Percentiles rank a stretch among this genome's conserved stretches.
Evolutionary conservation across 1,140 invertebrate genomes (phyloP).

Genomic region (Drosophila prosaltans): DNA sequence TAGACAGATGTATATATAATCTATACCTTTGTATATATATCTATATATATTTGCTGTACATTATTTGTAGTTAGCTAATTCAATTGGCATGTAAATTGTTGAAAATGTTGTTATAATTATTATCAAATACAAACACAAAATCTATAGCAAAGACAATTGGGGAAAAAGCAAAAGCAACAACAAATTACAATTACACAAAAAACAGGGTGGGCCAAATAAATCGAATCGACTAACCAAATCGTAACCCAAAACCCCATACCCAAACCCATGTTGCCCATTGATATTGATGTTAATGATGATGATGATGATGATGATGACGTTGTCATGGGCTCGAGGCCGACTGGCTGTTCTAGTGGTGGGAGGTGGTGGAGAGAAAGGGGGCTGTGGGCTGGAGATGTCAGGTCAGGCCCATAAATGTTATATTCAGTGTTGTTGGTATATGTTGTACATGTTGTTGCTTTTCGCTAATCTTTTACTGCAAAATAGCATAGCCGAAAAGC

Average conservation of each 20-base stretch:
- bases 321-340: constrained; percentile 39
- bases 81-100: constrained; percentile 61
- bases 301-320: constrained; percentile 47
- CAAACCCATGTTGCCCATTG: constrained; percentile 25
- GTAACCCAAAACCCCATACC: constrained; percentile 19
- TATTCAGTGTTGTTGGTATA: constrained; percentile 26
- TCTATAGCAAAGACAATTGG: constrained; percentile 44
- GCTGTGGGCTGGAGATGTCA: constrained; percentile 25
- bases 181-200: constrained; percentile 60
- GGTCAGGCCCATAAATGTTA: constrained; percentile 71
- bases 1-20: neutral
- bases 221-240: constrained; percentile 5
- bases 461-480: constrained; percentile 57
- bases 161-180: constrained; percentile 23
- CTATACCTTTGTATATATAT: neutral
- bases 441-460: constrained; percentile 17
- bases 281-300: constrained; percentile 33
- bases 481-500: constrained; percentile 61
- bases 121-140: constrained; percentile 55
- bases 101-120: constrained; percentile 69
- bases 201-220: constrained; percentile 51
- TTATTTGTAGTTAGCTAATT: constrained; percentile 6
- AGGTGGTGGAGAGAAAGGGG: neutral
- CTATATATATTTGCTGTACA: neutral
- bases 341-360: neutral